Evolutionary conservation across 2,797 vertebrate species (phyloP), one percentile per base, ranked within the genome.

Genomic region (Hafferia zeledoni): DNA sequence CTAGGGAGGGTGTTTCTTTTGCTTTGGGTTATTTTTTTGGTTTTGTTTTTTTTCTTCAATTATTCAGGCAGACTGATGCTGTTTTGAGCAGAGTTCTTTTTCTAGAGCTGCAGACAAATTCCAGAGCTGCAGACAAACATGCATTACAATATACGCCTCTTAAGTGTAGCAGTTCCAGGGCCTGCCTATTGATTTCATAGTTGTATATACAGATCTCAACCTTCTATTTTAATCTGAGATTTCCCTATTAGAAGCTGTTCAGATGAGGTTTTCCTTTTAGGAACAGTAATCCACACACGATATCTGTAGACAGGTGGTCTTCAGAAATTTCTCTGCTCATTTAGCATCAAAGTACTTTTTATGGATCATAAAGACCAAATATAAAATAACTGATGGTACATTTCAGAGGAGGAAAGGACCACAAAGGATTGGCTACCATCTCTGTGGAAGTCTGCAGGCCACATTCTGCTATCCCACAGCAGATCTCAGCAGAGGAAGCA

Each of bases 21-120:
- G 35, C 1, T 67, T 50, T 30, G 22, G 39, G 39, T 37, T 37
- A 5, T 17, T 41, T 4, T 1, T 7, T 55, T 3, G 20, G 15
- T 15, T 2, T 3, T 1, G 11, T 2, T 28, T 56, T 88, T 33
- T 52, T 89, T 43, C 18, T 16, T 84, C 19, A 41, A 1, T 59
- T 83, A 50, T 55, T 76, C 10, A 46, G 33, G 55, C 11, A 82
- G 37, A 67, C 7, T 35, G 52, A 56, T 61, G 49, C 11, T 61
- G 10, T 53, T 89, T 71, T 17, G 8, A 60, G 27, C 17, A 83
- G 55, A 83, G 83, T 50, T 83, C 1, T 19, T 81, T 50, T 57
- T 69, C 52, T 31, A 85, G 69, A 90, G 30, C 37, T 90, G 61
- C 76, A 93, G 77, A 43, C 13, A 91, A 93, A 76, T 57, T 69